Percentiles rank a stretch among this genome's conserved stretches.
phyloP scores from a whole-genome alignment of 1,140 invertebrate species.

The Macrocentrus cingulum region DNA sequence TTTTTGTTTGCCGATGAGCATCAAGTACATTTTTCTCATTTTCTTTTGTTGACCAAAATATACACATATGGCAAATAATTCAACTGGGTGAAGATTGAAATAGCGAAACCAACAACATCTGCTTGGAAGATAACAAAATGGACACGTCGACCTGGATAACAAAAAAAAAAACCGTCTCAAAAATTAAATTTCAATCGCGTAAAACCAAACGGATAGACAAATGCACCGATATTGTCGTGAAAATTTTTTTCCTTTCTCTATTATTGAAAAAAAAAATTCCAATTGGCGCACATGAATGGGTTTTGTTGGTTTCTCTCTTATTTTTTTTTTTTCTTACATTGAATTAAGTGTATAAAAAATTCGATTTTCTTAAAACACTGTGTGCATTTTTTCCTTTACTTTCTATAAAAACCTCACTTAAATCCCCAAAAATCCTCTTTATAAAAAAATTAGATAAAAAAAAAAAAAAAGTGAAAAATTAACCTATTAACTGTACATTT shows the following conservation, averaged over 20 bases:
- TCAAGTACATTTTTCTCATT: no score
- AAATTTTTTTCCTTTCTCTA: slow-evolving; percentile 10
- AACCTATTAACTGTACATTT: no score
- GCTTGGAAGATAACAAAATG: slow-evolving; percentile 26
- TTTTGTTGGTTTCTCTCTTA: slow-evolving; percentile 35
- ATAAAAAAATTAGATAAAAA: no score
- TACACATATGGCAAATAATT: slow-evolving; percentile 1
- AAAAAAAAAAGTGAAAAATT: no score
- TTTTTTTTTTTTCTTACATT: slow-evolving; percentile 27
- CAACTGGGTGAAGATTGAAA: slow-evolving; percentile 28
- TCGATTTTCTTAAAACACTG: no score
- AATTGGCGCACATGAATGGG: slow-evolving; percentile 41
- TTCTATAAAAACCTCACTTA: no score
- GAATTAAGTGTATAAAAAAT: slow-evolving; percentile 9
- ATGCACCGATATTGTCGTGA: slow-evolving; percentile 34
- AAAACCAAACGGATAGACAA: slow-evolving; percentile 57
- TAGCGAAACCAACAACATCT: slow-evolving; percentile 31
- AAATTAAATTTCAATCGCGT: neutral
- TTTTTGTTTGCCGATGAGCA: no score
- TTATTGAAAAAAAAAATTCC: slow-evolving; percentile 14
- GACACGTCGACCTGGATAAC: slow-evolving; percentile 18
- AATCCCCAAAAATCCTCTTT: no score
- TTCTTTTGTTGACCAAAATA: no score
- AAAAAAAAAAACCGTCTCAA: slow-evolving; percentile 3
- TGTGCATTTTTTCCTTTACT: no score